Percentiles rank a stretch among this genome's conserved stretches.
These are phyloP conservation scores for Panurus biarmicus DNA, from an alignment of 2,113 vertebrate genomes.

Conservation along the genomic window DNA sequence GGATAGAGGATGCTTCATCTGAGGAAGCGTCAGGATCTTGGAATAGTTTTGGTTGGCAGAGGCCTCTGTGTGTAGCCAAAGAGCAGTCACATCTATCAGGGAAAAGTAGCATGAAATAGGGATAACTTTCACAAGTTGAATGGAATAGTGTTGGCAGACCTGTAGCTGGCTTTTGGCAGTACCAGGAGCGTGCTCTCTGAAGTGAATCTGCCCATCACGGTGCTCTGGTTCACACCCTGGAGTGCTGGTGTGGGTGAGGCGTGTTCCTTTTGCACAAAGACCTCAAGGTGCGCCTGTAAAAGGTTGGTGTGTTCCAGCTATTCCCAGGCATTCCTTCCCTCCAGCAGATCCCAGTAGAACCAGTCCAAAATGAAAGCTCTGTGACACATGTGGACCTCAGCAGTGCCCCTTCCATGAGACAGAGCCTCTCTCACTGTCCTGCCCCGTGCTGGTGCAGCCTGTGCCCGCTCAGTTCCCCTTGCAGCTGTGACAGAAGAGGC, in stretches of 20 bases:
- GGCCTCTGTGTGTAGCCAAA: background rate
- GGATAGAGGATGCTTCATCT: background rate
- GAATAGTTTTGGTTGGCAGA: background rate
- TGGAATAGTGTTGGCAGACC: background rate
- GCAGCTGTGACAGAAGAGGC: background rate
- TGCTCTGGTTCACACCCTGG: background rate
- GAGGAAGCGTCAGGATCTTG: background rate
- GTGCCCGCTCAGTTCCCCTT: background rate
- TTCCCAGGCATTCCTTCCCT: background rate
- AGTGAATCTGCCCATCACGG: fast-evolving
- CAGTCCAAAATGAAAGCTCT: background rate
- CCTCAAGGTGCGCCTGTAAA: background rate
- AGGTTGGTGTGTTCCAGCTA: background rate
- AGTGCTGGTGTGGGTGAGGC: fast-evolving
- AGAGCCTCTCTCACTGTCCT: background rate
- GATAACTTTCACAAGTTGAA: background rate
- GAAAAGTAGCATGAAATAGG: background rate
- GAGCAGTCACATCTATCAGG: background rate
- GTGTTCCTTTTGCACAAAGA: background rate
- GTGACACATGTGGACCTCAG: background rate
- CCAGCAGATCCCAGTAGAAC: background rate
- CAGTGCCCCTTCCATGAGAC: fast-evolving
- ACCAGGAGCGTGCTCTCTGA: fast-evolving
- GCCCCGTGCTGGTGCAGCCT: background rate
- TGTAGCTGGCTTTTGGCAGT: too few relatives aligned